Evolutionary conservation across 2,888 invertebrate genomes (phyloP).

Genomic region (Erpobdella octoculata): DNA sequence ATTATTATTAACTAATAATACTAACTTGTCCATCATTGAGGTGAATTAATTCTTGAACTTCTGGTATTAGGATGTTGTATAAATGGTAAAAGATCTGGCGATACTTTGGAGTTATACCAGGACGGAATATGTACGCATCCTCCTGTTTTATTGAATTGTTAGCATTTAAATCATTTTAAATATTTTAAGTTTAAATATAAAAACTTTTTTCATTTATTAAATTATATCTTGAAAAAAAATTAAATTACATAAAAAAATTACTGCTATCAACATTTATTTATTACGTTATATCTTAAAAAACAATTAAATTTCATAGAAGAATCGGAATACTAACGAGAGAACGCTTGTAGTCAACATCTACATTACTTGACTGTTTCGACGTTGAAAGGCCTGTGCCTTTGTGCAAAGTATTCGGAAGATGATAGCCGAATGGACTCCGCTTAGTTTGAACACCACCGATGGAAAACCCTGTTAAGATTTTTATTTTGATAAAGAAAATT

Average conservation of each 20-base stretch:
- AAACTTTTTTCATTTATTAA: too few species aligned
- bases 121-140: conserved; percentile 59
- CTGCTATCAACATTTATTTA: too few species aligned
- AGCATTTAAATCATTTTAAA: too few species aligned
- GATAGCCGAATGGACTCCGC: conserved; percentile 38
- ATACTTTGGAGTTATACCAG: conserved; percentile 69
- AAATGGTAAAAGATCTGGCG: conserved; percentile 84
- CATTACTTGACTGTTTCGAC: not conserved
- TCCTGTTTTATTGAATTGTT: too few species aligned
- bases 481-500: too few species aligned
- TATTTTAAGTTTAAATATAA: too few species aligned
- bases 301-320: too few species aligned
- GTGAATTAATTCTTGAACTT: conserved; percentile 60
- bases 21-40: conserved; percentile 43
- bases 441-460: conserved; percentile 33
- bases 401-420: conserved; percentile 38
- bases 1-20: too few species aligned
- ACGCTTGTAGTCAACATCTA: not conserved
- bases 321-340: not conserved
- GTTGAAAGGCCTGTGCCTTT: conserved; percentile 28
- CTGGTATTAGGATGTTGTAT: conserved; percentile 70
- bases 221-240: too few species aligned
- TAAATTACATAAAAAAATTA: too few species aligned
- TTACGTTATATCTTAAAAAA: too few species aligned
- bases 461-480: not conserved